Base-by-base conservation (phyloP, 2,888 invertebrate genomes). In the Pheosia gnoma region DNA sequence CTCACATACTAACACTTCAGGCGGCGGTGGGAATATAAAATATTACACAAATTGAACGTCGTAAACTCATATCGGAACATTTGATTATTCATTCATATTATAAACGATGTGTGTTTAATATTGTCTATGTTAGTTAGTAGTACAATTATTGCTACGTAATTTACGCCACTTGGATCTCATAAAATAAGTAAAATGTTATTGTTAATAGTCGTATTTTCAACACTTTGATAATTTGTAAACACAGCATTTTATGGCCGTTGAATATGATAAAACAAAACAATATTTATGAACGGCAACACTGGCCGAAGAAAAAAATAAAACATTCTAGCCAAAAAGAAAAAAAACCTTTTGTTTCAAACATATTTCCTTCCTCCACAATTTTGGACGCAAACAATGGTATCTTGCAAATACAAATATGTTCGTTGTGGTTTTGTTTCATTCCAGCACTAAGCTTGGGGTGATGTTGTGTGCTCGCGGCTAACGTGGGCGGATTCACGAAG, bases 401-500 rank as follows among this genome's bases (percentile, higher is more conserved):
- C 67, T 58, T 68, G 65, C 67, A 75, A 72, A 74, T 71, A 69
- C 62, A 68, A 75, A 71, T 70, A 62, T 69, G 59, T 72, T 64
- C 71, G 72, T 74, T 74, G 69, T 72, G 76, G 71, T 71, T 74
- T 73, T 71, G 72, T 71, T 71, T 59, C 67, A 76, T 66, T 67
- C 76, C 79, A 80, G 78, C 79, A 79, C 81, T 84, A 78, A 80
- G 84, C 80, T 83, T 85, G 81, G 85, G 75, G 79, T 76, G 81
- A 84, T 80, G 85, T 83, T 84, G 87, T 86, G 82, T 80, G 78
- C 75, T 70, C 65, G 65, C 62, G 67, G 70, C 61, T 65, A 57
- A 82, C 86, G 91, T 91, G 86, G 91, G 91, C 84, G 90, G 84
- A 78, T 76, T 72, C 80, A 83, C 82, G 81, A 64, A 80, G 86